phyloP scores from a whole-genome alignment of 2,888 invertebrate genomes.

The Tinea semifulvella region DNA sequence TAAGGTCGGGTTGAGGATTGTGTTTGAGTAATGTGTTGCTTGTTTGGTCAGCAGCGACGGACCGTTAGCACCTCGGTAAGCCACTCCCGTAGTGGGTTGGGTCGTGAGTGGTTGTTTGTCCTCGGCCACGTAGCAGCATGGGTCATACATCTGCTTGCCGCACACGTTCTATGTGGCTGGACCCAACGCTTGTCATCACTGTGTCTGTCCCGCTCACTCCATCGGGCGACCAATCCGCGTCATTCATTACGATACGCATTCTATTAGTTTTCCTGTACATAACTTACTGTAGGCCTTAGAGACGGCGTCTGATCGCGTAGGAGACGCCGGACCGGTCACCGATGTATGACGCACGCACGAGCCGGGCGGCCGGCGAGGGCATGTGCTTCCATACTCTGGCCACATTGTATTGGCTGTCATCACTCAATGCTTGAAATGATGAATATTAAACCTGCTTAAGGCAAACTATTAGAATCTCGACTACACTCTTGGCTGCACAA shows the following conservation, averaged over 20 bases:
- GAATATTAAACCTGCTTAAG: conserved; percentile 23
- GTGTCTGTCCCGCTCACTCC: conserved; percentile 41
- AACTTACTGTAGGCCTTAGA: conserved; percentile 47
- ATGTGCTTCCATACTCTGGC: conserved; percentile 29
- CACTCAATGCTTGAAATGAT: conserved; percentile 62
- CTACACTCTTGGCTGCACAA: conserved; percentile 65
- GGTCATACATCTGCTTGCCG: conserved; percentile 65
- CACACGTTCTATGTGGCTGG: conserved; percentile 66
- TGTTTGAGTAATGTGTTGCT: conserved; percentile 61
- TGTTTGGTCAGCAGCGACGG: conserved; percentile 67
- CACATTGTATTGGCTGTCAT: conserved; percentile 52
- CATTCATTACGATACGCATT: conserved; percentile 60
- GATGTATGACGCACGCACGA: conserved; percentile 15
- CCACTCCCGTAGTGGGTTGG: conserved; percentile 25
- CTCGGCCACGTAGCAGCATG: conserved; percentile 55
- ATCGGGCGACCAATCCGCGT: conserved; percentile 20
- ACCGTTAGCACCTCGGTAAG: conserved; percentile 65
- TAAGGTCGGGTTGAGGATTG: conserved; percentile 21
- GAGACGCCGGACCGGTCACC: conserved; percentile 4
- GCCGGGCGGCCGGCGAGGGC: conserved; percentile 30
- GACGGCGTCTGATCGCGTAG: conserved; percentile 10
- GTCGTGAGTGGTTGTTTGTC: conserved; percentile 15
- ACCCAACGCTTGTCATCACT: conserved; percentile 66
- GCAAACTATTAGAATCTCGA: conserved; percentile 61
- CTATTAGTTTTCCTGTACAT: conserved; percentile 62